Percentiles rank a stretch among this genome's conserved stretches.
Conservation (phyloP, 1,140 invertebrate genomes). For the Dysdera silvatica region DNA sequence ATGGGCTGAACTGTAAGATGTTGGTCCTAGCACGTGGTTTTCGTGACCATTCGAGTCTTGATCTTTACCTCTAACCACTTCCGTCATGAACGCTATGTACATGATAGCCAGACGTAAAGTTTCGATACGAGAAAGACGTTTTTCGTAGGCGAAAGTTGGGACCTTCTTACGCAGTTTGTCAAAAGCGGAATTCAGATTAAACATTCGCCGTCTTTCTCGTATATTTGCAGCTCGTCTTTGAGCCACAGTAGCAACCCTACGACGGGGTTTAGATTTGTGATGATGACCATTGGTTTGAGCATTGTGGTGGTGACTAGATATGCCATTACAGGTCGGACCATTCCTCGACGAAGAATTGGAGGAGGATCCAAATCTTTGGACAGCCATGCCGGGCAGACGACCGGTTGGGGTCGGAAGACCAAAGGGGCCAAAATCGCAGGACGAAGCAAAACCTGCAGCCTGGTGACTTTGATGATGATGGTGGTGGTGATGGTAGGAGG, state of each 20-base stretch:
- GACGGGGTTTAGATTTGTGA: constrained; percentile 51
- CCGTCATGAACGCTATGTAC: constrained; percentile 95
- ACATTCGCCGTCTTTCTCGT: constrained; percentile 87
- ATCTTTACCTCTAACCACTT: constrained; percentile 51
- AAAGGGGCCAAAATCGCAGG: constrained; percentile 17
- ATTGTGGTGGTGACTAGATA: too few species aligned
- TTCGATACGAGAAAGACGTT: constrained; percentile 93
- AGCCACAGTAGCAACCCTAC: constrained; percentile 78
- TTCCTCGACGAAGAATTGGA: too few species aligned
- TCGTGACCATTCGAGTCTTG: background rate
- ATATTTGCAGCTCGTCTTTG: constrained; percentile 89
- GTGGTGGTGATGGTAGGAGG: constrained; percentile 1
- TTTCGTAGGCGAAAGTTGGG: constrained; percentile 98
- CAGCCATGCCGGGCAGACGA: background rate
- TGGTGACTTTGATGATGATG: too few species aligned
- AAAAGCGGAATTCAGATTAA: constrained; percentile 95
- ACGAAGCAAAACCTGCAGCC: background rate
- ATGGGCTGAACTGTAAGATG: constrained; percentile 1
- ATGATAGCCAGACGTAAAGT: constrained; percentile 93
- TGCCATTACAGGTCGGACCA: too few species aligned
- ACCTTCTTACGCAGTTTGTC: constrained; percentile 87
- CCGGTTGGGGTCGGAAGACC: background rate
- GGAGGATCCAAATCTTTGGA: too few species aligned
- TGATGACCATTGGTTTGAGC: too few species aligned
- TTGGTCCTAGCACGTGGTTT: background rate